Percentiles rank a stretch among this genome's conserved stretches.
Evolutionary conservation across 2,888 invertebrate species (phyloP).

Genomic region (Vesta saturnalis): DNA sequence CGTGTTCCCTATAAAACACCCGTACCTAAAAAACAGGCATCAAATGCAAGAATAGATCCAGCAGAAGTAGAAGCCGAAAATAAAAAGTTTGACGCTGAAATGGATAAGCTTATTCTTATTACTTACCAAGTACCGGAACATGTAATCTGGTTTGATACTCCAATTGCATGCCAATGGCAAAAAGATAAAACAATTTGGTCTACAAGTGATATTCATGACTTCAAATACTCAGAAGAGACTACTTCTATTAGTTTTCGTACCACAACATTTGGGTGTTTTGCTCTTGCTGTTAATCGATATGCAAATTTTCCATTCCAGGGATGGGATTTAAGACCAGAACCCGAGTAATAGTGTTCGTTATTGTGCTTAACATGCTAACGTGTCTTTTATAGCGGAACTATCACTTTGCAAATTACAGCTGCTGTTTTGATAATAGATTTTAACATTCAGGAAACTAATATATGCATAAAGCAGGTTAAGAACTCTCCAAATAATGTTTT

Average conservation of each 20-base stretch:
- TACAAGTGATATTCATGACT: slow-evolving; percentile 54
- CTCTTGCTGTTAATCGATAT: slow-evolving; percentile 69
- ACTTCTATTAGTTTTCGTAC: slow-evolving; percentile 80
- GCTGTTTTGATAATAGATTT: slow-evolving; percentile 68
- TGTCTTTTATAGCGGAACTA: slow-evolving; percentile 62
- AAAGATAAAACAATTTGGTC: slow-evolving; percentile 52
- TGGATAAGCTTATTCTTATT: slow-evolving; percentile 74
- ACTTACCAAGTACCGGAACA: slow-evolving; percentile 53
- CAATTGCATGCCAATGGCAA: slow-evolving; percentile 58
- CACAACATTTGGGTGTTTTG: slow-evolving; percentile 68
- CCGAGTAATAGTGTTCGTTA: slow-evolving; percentile 14
- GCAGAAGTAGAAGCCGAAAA: slow-evolving; percentile 71
- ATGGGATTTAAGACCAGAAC: slow-evolving; percentile 64
- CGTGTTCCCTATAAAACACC: background rate
- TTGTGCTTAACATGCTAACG: background rate
- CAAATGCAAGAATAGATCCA: background rate
- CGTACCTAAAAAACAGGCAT: background rate
- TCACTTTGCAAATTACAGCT: slow-evolving; percentile 66
- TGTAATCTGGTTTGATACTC: slow-evolving; percentile 59
- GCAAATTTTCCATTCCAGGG: slow-evolving; percentile 88
- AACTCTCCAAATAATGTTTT: slow-evolving; percentile 73
- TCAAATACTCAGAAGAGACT: slow-evolving; percentile 84
- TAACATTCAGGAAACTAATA: slow-evolving; percentile 62
- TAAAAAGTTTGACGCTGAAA: slow-evolving; percentile 74
- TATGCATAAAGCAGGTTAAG: slow-evolving; percentile 63